These are phyloP conservation scores for Lamellibrachia luymesi DNA, from an alignment of 1,140 invertebrate genomes.

Conservation along the genomic window DNA sequence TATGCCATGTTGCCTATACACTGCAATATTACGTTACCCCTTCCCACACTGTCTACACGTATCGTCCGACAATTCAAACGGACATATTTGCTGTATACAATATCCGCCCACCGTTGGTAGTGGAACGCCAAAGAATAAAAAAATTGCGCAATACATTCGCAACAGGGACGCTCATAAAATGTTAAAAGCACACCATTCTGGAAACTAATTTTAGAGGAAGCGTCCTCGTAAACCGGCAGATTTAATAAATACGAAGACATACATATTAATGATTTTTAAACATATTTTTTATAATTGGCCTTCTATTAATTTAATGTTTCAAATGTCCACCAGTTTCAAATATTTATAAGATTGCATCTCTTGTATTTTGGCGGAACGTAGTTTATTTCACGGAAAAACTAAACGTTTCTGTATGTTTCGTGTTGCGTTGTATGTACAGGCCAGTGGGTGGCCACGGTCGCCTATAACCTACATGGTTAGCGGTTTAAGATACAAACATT, in stretches of 20 bases:
- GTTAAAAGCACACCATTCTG: neutral
- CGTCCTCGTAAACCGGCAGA: neutral
- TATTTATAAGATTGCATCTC: neutral
- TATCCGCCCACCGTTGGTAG: too few relatives aligned
- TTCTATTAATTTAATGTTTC: neutral
- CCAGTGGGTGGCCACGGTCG: too few relatives aligned
- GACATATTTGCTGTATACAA: too few relatives aligned
- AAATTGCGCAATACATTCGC: too few relatives aligned
- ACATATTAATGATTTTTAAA: too few relatives aligned
- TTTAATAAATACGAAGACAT: neutral
- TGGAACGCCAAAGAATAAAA: too few relatives aligned
- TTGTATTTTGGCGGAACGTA: neutral
- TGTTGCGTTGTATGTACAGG: neutral
- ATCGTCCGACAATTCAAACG: too few relatives aligned
- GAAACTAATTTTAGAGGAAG: neutral
- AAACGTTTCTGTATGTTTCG: neutral
- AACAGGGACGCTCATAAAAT: too few relatives aligned
- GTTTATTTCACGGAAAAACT: neutral
- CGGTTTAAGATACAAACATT: neutral
- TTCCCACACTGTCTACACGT: too few relatives aligned
- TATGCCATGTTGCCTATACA: too few relatives aligned
- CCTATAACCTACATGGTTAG: neutral
- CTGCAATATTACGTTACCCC: too few relatives aligned
- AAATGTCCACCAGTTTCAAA: neutral
- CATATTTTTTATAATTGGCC: neutral